Evolutionary conservation across 2,113 vertebrate species (phyloP), one percentile per base, ranked within the genome.

Genomic region (Geothlypis trichas): DNA sequence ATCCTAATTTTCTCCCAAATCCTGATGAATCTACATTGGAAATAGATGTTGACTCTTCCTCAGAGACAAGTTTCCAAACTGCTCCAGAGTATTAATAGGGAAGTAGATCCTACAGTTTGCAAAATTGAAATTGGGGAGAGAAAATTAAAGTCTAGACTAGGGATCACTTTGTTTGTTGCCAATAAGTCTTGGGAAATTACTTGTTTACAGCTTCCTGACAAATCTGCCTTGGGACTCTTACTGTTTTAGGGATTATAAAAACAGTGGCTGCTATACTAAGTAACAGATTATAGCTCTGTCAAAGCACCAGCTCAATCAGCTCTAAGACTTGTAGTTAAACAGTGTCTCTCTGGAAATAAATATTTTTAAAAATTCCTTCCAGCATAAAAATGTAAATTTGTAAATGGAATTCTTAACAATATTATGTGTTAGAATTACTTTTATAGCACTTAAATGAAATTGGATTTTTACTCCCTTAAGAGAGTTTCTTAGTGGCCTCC

Each of bases 21-120:
- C 67, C 75, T 18, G 92, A 97, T 49, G 95, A 96, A 37, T 92
- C 97, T 37, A 95, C 44, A 0, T 11, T 94, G 76, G 94, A 96
- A 74, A 59, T 79, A 7, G 96, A 97, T 94, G 93, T 90, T 62
- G 95, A 97, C 54, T 89, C 95, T 21, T 97, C 89, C 68, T 97
- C 96, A 23, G 96, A 97, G 76, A 65, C 86, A 17, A 97, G 96
- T 51, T 97, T 97, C 67, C 96, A 96, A 12, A 97, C 97, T 72
- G 90, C 79, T 95, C 94, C 92, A 31, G 94, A 97, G 54, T 94
- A 94, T 75, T 97, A 94, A 83, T 46, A 87, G 46, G 47, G 55
- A 80, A 87, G 23, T 26, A 87, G 47, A 28, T 87, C 28, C 37
- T 47, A 46, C 17, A 19, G 39, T 35, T 86, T 81, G 22, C 24